Evolutionary conservation across 2,888 invertebrate genomes (phyloP).

Genomic region (Linyphia triangularis): DNA sequence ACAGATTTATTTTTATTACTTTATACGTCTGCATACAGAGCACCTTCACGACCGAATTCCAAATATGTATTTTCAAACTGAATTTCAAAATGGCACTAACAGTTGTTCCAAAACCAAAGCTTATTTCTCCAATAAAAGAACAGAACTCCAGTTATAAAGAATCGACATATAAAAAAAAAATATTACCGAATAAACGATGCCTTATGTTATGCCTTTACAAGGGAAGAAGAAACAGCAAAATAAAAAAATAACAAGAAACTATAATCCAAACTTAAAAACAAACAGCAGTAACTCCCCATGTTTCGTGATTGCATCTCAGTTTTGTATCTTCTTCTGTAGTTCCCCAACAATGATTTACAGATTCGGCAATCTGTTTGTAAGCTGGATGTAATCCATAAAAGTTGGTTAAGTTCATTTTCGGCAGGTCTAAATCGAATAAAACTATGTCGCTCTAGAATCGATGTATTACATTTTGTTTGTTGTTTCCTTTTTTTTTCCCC

Average conservation of each 20-base stretch:
- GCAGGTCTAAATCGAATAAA: conserved; percentile 60
- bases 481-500: conserved; percentile 10
- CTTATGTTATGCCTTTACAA: no score
- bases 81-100: background rate
- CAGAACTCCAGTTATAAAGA: background rate
- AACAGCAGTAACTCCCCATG: background rate
- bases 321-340: background rate
- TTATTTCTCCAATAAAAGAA: background rate
- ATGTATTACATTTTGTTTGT: background rate
- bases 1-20: background rate
- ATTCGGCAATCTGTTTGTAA: conserved; percentile 54
- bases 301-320: conserved; percentile 45
- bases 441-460: conserved; percentile 42
- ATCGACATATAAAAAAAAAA: background rate
- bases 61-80: background rate
- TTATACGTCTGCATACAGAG: background rate
- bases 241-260: background rate
- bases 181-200: background rate
- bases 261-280: conserved; percentile 13
- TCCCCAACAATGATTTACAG: conserved; percentile 52
- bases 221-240: background rate
- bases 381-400: conserved; percentile 56
- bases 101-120: background rate
- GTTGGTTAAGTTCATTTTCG: conserved; percentile 66
- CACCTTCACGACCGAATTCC: background rate